Conservation (phyloP, 2,797 vertebrate species). For the Ceryle rudis region DNA sequence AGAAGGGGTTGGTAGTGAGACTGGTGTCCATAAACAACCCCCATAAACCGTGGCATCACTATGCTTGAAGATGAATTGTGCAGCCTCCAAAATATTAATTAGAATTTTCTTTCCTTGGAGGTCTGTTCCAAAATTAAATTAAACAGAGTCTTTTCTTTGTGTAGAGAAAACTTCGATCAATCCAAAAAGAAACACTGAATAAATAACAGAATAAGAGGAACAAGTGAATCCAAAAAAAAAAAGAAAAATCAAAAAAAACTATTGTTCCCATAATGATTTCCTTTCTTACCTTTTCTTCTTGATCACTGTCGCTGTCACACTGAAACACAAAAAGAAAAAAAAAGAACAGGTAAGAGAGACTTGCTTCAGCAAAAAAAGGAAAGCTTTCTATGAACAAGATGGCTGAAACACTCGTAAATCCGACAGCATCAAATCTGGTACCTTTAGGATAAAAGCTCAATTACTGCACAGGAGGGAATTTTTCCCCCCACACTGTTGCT, state of each 20-base stretch:
- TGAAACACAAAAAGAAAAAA: slow-evolving; percentile 73
- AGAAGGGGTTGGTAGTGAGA: not conserved
- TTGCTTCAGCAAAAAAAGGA: not conserved
- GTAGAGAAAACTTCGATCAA: not conserved
- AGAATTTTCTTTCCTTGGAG: not conserved
- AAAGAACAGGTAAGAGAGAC: slow-evolving; percentile 24
- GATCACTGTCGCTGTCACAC: slow-evolving; percentile 96
- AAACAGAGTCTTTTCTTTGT: not conserved
- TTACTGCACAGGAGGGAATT: not conserved
- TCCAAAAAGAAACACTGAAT: not conserved
- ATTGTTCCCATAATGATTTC: not conserved
- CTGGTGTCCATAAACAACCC: not conserved
- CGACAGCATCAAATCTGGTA: not conserved
- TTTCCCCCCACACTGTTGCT: not conserved
- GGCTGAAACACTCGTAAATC: not conserved
- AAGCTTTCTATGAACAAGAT: not conserved
- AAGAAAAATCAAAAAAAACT: not conserved
- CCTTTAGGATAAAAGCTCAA: not conserved
- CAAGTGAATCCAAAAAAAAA: slow-evolving; percentile 4
- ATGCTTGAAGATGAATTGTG: not conserved
- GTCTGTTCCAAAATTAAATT: not conserved
- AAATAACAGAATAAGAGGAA: slow-evolving; percentile 7
- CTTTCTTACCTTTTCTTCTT: slow-evolving; percentile 92
- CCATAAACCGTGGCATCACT: not conserved
- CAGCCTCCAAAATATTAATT: not conserved